A percentile compares a stretch with the other conserved stretches of the same genome.
phyloP scores from a whole-genome alignment of 2,797 vertebrate species.

The Vipera latastei region DNA sequence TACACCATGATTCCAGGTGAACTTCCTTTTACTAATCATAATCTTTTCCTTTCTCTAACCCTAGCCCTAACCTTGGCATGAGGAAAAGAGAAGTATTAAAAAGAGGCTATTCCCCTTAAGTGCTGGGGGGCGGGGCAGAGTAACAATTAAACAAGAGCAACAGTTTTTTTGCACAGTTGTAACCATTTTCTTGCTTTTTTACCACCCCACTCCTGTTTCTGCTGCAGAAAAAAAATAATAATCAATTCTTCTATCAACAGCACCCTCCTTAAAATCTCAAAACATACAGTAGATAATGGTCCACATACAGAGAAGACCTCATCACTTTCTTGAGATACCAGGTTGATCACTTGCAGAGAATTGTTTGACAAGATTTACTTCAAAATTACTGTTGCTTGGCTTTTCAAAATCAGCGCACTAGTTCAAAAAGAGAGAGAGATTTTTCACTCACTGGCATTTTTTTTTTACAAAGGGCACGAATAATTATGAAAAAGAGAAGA shows the following conservation, averaged over 20 bases:
- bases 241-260: background rate
- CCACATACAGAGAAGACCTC: background rate
- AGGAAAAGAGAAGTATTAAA: background rate
- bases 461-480: background rate
- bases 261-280: background rate
- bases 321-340: background rate
- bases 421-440: background rate
- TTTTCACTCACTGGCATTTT: background rate
- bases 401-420: background rate
- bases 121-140: background rate
- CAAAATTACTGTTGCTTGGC: background rate
- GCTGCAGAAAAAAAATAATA: background rate
- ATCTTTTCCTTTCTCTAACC: background rate
- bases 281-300: background rate
- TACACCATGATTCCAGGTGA: background rate
- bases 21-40: background rate
- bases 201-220: background rate
- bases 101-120: background rate
- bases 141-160: background rate
- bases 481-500: background rate
- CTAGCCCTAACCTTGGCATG: background rate
- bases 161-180: background rate
- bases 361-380: background rate
- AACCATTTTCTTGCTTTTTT: background rate
- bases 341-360: background rate